Evolutionary conservation across 2,888 invertebrate species (phyloP).

Genomic region (Tachina fera): DNA sequence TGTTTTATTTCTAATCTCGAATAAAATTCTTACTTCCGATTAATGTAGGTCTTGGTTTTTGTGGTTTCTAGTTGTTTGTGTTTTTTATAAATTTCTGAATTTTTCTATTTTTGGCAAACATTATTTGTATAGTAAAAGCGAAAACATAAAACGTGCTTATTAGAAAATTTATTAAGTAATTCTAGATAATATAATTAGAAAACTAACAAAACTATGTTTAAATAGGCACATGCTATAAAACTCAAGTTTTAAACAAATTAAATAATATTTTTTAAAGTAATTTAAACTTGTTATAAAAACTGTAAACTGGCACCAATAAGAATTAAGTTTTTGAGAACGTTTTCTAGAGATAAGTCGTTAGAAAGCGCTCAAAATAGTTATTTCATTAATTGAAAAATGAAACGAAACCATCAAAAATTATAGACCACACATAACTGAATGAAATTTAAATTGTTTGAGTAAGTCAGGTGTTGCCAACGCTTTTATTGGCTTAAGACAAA

Average conservation of each 20-base stretch:
- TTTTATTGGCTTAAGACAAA: too few relatives aligned
- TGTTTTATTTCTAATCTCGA: slow-evolving; percentile 1
- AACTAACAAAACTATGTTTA: slow-evolving; percentile 1
- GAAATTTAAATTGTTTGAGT: background rate
- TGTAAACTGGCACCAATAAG: background rate
- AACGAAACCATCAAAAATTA: background rate
- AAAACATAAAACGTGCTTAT: slow-evolving; percentile 27
- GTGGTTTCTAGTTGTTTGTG: slow-evolving; percentile 18
- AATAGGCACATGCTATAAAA: background rate
- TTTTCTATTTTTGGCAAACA: background rate
- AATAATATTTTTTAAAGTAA: background rate
- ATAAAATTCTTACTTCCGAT: slow-evolving; percentile 42
- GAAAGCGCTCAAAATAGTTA: background rate
- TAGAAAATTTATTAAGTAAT: background rate
- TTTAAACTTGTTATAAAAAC: background rate
- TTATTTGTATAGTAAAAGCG: background rate
- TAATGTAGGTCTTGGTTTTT: slow-evolving; percentile 48
- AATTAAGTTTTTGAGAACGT: background rate
- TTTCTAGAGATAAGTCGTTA: background rate
- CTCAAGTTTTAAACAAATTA: background rate
- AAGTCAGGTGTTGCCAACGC: background rate
- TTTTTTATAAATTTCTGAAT: background rate
- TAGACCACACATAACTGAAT: background rate
- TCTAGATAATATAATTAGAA: background rate
- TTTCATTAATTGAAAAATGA: background rate